These are phyloP conservation scores for Percopsis transmontana DNA, from an alignment of 2,113 vertebrate species.

Conservation along the genomic window DNA sequence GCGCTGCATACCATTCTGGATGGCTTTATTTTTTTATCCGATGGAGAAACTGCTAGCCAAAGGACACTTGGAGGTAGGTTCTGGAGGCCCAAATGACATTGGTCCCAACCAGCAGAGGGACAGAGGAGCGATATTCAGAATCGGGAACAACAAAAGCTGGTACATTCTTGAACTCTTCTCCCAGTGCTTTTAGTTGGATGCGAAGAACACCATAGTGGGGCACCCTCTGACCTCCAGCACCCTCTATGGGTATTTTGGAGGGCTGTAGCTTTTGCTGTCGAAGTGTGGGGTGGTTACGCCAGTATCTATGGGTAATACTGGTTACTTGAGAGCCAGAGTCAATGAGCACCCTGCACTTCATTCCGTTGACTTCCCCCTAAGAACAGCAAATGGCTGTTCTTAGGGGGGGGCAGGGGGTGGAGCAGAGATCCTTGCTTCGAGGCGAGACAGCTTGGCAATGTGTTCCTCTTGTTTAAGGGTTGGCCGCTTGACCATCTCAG, in stretches of 20 bases:
- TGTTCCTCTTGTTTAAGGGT: conserved; percentile 19
- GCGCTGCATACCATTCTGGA: conserved; percentile 23
- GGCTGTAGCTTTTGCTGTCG: not conserved
- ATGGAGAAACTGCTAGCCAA: conserved; percentile 13
- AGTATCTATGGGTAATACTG: conserved; percentile 15
- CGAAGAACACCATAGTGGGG: conserved; percentile 19
- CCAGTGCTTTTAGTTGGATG: conserved; percentile 20
- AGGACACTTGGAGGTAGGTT: conserved; percentile 1
- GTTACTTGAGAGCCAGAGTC: conserved; percentile 17
- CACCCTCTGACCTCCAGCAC: conserved; percentile 24
- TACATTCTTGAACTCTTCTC: conserved; percentile 1
- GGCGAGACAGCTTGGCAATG: conserved; percentile 17
- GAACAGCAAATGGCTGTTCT: too few relatives aligned
- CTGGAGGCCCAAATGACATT: conserved; percentile 17
- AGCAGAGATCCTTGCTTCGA: conserved; percentile 6
- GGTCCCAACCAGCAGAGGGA: too few relatives aligned
- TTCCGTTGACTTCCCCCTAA: conserved; percentile 14
- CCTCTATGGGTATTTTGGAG: conserved; percentile 24
- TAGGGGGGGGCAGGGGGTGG: not conserved
- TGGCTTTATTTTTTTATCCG: conserved; percentile 16
- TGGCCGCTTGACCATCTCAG: conserved; percentile 22
- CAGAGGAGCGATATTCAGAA: conserved; percentile 6
- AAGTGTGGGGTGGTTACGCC: conserved; percentile 12
- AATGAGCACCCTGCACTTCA: not conserved
- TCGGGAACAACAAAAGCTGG: conserved; percentile 31